Evolutionary conservation across 2,113 vertebrate genomes (phyloP).

Genomic region (Cepphus grylle): DNA sequence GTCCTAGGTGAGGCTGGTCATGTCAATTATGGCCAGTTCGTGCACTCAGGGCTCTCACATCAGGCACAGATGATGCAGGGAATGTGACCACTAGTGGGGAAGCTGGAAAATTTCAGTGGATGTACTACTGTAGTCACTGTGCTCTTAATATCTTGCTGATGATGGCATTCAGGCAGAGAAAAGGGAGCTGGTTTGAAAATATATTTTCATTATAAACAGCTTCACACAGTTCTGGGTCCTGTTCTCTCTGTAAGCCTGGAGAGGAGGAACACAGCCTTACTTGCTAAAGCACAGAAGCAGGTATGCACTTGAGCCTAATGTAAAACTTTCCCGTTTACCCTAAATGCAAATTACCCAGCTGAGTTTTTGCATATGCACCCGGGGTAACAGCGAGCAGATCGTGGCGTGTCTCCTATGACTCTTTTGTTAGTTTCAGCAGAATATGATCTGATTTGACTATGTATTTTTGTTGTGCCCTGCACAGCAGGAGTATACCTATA

Average conservation of each 20-base stretch:
- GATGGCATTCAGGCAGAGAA: background rate
- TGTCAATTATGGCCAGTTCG: background rate
- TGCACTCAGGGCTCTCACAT: background rate
- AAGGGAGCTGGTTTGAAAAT: background rate
- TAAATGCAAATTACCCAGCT: background rate
- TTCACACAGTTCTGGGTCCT: background rate
- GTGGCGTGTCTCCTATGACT: fast-evolving
- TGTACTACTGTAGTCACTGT: background rate
- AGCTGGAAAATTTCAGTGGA: background rate
- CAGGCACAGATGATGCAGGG: background rate
- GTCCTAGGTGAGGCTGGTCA: background rate
- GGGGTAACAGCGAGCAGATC: background rate
- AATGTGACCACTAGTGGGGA: background rate
- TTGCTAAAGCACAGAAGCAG: background rate
- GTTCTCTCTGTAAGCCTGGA: background rate
- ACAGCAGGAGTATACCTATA: fast-evolving
- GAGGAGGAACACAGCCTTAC: background rate
- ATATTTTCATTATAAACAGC: background rate
- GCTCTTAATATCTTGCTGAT: background rate
- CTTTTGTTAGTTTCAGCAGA: background rate
- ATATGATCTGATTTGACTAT: background rate
- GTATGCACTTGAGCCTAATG: background rate
- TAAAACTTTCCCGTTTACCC: background rate
- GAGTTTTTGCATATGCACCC: background rate
- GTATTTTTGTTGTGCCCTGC: background rate